A percentile compares a stretch with the other conserved stretches of the same genome.
phyloP scores from a whole-genome alignment of 2,797 vertebrate genomes.

The Mormyrus proboscirostris region DNA sequence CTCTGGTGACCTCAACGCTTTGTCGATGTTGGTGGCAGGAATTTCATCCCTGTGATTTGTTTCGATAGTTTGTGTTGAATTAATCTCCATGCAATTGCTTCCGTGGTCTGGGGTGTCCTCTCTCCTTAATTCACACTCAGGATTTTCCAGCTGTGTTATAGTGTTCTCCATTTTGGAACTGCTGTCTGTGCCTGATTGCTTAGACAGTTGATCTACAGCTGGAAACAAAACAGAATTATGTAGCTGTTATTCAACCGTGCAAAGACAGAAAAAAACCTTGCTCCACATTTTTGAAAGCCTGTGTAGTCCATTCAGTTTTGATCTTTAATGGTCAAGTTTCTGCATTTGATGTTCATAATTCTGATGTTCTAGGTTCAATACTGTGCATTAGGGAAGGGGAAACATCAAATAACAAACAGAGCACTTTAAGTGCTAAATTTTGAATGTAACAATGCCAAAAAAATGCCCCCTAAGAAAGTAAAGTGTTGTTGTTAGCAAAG shows the following conservation, averaged over 20 bases:
- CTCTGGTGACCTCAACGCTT: conserved; percentile 41
- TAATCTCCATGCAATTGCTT: conserved; percentile 18
- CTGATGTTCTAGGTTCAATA: not conserved
- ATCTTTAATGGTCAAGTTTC: not conserved
- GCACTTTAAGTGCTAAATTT: not conserved
- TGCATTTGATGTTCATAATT: not conserved
- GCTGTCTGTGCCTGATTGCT: conserved; percentile 52
- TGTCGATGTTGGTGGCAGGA: conserved; percentile 58
- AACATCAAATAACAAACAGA: not conserved
- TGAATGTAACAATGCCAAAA: not conserved
- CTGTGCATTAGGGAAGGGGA: not conserved
- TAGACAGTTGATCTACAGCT: conserved; percentile 71
- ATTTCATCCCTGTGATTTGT: conserved; percentile 34
- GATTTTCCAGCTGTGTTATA: conserved; percentile 29
- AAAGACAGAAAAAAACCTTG: not conserved
- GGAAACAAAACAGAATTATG: conserved; percentile 32
- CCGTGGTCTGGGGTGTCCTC: conserved; percentile 27
- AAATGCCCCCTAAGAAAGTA: not conserved
- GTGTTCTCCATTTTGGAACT: conserved; percentile 39
- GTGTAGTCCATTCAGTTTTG: not conserved
- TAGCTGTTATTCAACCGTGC: not conserved
- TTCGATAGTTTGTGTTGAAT: conserved; percentile 17
- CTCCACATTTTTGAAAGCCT: not conserved
- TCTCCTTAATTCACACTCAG: conserved; percentile 27
- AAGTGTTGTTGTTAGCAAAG: not conserved